Percentiles rank a stretch among this genome's conserved stretches.
Conservation (phyloP, 2,113 vertebrate species). For the Equus przewalskii region DNA sequence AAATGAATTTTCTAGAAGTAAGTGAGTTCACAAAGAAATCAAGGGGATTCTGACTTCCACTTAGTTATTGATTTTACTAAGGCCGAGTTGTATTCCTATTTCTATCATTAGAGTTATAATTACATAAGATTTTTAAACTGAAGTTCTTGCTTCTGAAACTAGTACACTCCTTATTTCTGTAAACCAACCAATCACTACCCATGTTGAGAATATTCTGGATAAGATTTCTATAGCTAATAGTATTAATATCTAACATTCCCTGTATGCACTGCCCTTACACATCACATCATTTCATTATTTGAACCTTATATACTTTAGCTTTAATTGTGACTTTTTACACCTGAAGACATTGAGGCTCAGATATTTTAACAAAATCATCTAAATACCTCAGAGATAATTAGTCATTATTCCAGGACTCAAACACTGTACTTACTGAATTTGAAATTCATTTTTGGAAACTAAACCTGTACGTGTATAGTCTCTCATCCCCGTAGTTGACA, state of each 20-base stretch:
- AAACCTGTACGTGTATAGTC: background rate
- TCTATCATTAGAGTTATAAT: background rate
- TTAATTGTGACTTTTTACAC: background rate
- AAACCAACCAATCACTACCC: background rate
- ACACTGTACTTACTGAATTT: background rate
- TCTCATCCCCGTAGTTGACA: background rate
- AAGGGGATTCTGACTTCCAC: background rate
- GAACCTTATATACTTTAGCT: background rate
- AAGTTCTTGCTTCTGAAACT: background rate
- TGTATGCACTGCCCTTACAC: background rate
- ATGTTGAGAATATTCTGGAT: background rate
- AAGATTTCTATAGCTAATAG: background rate
- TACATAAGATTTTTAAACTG: background rate
- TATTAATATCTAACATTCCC: background rate
- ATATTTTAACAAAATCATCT: background rate
- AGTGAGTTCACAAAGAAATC: background rate
- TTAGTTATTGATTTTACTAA: background rate
- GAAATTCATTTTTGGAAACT: background rate
- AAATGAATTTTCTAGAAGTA: background rate
- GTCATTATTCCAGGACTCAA: background rate
- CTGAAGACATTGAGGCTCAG: background rate
- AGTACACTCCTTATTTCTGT: background rate
- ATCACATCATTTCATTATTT: background rate
- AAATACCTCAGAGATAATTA: background rate
- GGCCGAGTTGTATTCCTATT: background rate